Conservation (phyloP, 1,140 invertebrate species). For the Camponotus pennsylvanicus region DNA sequence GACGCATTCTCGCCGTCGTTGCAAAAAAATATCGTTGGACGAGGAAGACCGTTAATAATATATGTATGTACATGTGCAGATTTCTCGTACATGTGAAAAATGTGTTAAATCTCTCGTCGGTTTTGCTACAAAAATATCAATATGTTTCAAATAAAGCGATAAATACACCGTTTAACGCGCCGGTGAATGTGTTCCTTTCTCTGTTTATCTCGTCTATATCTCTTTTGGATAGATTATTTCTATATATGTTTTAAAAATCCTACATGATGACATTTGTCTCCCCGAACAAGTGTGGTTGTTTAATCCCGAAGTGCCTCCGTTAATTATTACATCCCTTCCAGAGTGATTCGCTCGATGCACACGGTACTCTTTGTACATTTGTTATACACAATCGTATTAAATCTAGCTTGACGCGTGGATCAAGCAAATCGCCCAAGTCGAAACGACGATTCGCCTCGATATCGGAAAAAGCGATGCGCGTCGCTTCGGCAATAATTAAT, state of each 20-base stretch:
- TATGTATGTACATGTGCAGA: conserved; percentile 58
- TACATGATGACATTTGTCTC: conserved; percentile 40
- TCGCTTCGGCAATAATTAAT: conserved; percentile 44
- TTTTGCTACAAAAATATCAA: conserved; percentile 61
- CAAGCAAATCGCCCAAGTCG: not conserved
- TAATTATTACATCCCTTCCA: conserved; percentile 8
- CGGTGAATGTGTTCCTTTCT: conserved; percentile 6
- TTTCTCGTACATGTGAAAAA: conserved; percentile 34
- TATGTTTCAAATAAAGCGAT: conserved; percentile 43
- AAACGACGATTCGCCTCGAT: not conserved
- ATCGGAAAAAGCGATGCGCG: conserved; percentile 12
- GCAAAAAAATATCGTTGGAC: conserved; percentile 60
- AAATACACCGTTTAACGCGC: conserved; percentile 7
- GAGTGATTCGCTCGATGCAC: conserved; percentile 38
- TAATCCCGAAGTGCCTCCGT: conserved; percentile 41
- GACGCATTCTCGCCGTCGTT: conserved; percentile 41
- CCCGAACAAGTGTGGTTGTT: conserved; percentile 43
- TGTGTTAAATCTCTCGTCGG: conserved; percentile 32
- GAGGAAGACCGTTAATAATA: conserved; percentile 66
- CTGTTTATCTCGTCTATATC: conserved; percentile 8
- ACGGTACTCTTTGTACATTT: conserved; percentile 46
- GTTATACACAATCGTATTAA: conserved; percentile 25
- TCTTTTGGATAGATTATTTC: conserved; percentile 44
- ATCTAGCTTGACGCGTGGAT: conserved; percentile 13
- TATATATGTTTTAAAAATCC: conserved; percentile 16